Conservation (phyloP, 1,140 invertebrate species). For the Drosophila aff. region DNA sequence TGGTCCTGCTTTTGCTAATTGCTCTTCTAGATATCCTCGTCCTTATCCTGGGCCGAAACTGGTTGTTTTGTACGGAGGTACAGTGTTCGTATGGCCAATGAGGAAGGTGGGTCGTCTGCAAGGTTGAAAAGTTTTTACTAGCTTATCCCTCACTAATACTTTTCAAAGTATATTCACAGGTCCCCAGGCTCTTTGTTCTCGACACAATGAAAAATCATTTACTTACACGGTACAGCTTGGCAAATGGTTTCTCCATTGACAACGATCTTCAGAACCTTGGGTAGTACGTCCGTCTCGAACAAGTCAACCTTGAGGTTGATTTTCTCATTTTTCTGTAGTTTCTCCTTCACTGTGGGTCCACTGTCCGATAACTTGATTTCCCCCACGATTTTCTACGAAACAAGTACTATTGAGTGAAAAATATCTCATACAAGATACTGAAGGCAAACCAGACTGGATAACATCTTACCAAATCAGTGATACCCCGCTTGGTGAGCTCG, state of each 20-base stretch:
- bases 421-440: not conserved
- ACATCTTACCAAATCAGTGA: not conserved
- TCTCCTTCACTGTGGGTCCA: conserved; percentile 25
- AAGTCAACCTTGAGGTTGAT: conserved; percentile 69
- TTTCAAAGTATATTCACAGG: no score
- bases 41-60: not conserved
- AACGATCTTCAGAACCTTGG: conserved; percentile 54
- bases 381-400: not conserved
- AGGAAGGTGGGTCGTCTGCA: not conserved
- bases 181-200: no score
- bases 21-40: not conserved
- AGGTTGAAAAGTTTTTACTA: not conserved
- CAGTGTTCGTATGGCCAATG: not conserved
- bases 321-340: conserved; percentile 41
- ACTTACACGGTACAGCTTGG: conserved; percentile 49
- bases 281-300: conserved; percentile 52
- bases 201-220: no score
- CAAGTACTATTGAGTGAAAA: not conserved
- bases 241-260: conserved; percentile 58
- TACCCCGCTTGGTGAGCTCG: not conserved
- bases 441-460: not conserved
- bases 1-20: not conserved
- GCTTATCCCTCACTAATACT: not conserved
- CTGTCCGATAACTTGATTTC: conserved; percentile 43
- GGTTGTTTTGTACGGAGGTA: not conserved